phyloP scores from a whole-genome alignment of 2,888 invertebrate genomes.

The Strigamia crassipes region DNA sequence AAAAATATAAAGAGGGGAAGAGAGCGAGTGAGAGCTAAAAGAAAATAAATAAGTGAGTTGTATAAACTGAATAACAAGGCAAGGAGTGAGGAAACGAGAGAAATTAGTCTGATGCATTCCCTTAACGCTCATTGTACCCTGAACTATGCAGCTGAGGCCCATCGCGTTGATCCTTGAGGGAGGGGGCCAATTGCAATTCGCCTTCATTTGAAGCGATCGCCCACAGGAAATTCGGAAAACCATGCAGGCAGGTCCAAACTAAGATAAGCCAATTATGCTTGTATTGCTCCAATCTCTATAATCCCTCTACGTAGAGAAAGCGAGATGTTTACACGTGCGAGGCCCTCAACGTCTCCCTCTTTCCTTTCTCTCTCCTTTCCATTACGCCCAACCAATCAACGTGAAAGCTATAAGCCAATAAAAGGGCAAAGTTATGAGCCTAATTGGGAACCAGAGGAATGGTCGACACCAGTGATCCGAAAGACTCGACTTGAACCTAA shows the following conservation, averaged over 20 bases:
- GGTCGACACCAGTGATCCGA: slow-evolving; percentile 42
- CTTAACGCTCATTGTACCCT: slow-evolving; percentile 46
- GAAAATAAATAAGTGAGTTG: slow-evolving; percentile 30
- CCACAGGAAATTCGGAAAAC: slow-evolving; percentile 47
- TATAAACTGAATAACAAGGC: slow-evolving; percentile 37
- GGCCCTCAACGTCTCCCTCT: slow-evolving; percentile 43
- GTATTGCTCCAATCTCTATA: slow-evolving; percentile 46
- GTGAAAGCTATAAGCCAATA: slow-evolving; percentile 46
- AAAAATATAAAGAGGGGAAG: background rate
- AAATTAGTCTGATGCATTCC: slow-evolving; percentile 43
- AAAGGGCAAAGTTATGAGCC: slow-evolving; percentile 45
- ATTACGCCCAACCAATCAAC: slow-evolving; percentile 44
- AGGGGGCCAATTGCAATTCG: slow-evolving; percentile 39
- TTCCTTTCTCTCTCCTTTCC: slow-evolving; percentile 40
- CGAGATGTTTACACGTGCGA: slow-evolving; percentile 45
- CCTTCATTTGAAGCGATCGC: slow-evolving; percentile 45
- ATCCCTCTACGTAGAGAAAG: slow-evolving; percentile 45
- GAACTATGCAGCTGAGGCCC: slow-evolving; percentile 47
- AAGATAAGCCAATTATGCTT: slow-evolving; percentile 47
- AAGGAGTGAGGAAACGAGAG: slow-evolving; percentile 34
- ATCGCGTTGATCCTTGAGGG: slow-evolving; percentile 23
- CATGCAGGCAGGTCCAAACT: slow-evolving; percentile 46
- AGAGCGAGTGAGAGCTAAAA: background rate
- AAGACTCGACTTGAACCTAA: slow-evolving; percentile 36
- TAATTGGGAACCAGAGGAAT: slow-evolving; percentile 44